Evolutionary conservation across 2,113 vertebrate genomes (phyloP).

Genomic region (Montifringilla adamsi): DNA sequence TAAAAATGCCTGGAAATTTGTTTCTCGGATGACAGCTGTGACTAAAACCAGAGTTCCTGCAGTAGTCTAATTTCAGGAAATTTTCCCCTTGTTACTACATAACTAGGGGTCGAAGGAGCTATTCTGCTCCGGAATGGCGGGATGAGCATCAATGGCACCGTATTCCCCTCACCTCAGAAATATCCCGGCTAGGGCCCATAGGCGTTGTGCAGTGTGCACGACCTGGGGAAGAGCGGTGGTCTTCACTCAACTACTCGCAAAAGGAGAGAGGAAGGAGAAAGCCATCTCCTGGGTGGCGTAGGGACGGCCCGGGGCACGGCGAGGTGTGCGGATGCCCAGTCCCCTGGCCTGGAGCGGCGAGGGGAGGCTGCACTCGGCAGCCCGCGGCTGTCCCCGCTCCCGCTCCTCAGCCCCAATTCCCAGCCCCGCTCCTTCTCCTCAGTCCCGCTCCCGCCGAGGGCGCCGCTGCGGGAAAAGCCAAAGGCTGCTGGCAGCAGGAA

Average conservation of each 20-base stretch:
- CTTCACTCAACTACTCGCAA: neutral
- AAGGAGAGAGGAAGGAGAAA: neutral
- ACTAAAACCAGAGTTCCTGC: slow-evolving; percentile 82
- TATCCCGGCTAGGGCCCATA: neutral
- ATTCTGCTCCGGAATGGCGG: slow-evolving; percentile 41
- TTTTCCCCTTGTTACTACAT: slow-evolving; percentile 70
- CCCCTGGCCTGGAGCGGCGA: neutral
- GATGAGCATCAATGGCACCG: slow-evolving; percentile 13
- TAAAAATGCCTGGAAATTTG: slow-evolving; percentile 81
- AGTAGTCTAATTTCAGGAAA: slow-evolving; percentile 81
- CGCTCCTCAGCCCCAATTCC: neutral
- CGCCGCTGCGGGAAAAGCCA: neutral
- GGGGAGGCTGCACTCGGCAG: neutral
- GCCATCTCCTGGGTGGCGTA: neutral
- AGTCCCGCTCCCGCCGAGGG: neutral
- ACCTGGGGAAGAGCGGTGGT: neutral
- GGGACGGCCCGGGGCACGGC: neutral
- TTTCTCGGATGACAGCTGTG: slow-evolving; percentile 79
- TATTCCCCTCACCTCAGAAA: neutral
- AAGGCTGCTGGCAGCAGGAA: neutral
- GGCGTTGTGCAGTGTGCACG: neutral
- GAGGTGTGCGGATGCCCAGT: neutral
- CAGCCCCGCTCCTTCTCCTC: neutral
- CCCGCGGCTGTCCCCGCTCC: neutral
- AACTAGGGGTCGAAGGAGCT: slow-evolving; percentile 60